Base-by-base conservation (phyloP, 2,113 vertebrate genomes). In the Archocentrus centrarchus region DNA sequence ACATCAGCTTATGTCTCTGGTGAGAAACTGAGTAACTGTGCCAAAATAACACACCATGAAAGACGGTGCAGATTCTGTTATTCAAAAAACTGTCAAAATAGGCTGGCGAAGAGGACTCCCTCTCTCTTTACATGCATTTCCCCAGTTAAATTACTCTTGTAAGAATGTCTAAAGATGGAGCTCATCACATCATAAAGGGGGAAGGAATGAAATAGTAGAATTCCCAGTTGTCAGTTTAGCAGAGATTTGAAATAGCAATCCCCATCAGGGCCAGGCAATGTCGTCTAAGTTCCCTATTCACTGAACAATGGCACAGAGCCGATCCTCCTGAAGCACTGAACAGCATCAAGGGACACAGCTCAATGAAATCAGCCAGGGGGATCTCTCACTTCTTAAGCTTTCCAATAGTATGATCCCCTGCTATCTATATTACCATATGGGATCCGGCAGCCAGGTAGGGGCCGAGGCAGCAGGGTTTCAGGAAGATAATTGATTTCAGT, bases 161-260 rank as follows among this genome's bases (percentile, higher is more conserved):
- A 83, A 86, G 77, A 84, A 80, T 59, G 75, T 88, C 73, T 79
- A 86, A 79, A 88, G 86, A 93, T 77, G 87, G 86, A 91, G 88
- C 88, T 92, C 81, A 91, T 94, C 91, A 85, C 88, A 91, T 87
- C 87, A 94, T 89, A 93, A 94, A 93, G 82, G 66, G 53, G 83
- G 57, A 79, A 82, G 78, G 78, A 87, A 83, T 47, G 63, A 92
- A 90, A 95, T 88, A 91, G 86, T 77, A 77, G 50, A 89, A 90
- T 91, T 92, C 94, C 92, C 93, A 79, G 77, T 83, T 73, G 79
- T 86, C 90, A 88, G 86, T 94, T 95, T 95, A 94, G 91, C 87
- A 84, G 85, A 89, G 90, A 93, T 95, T 94, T 94, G 81, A 94
- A 90, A 89, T 91, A 92, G 87, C 90, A 92, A 91, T 90, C 93